These are phyloP conservation scores for Myiagra hebetior DNA, from an alignment of 2,113 vertebrate species.

Conservation along the genomic window DNA sequence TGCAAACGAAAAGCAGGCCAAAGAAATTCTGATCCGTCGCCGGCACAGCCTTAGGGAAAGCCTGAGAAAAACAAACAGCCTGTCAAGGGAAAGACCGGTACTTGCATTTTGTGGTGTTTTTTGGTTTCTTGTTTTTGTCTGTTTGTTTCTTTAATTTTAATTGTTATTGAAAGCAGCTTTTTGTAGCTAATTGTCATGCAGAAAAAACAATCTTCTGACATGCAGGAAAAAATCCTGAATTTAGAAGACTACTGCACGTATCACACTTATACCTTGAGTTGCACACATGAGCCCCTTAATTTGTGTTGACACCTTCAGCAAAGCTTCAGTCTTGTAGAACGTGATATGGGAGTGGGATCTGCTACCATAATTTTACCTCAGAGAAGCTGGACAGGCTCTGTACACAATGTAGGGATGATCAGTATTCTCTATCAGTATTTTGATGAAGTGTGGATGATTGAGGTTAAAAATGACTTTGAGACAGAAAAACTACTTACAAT, in stretches of 20 bases:
- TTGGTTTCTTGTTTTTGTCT: not conserved
- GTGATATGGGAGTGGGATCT: not conserved
- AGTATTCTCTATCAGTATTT: not conserved
- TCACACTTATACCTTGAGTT: not conserved
- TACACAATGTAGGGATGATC: not conserved
- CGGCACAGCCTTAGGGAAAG: conserved; percentile 87
- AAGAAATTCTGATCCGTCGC: conserved; percentile 92
- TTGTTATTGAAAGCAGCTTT: not conserved
- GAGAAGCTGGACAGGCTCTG: not conserved
- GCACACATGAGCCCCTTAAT: not conserved
- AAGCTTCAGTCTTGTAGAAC: not conserved
- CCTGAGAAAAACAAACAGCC: conserved; percentile 79
- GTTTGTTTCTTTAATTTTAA: not conserved
- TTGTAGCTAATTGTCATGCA: not conserved
- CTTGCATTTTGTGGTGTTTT: not conserved
- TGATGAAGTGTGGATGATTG: not conserved
- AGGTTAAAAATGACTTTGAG: not conserved
- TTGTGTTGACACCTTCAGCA: not conserved
- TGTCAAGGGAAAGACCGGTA: conserved; percentile 77
- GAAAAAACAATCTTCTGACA: not conserved
- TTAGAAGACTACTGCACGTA: not conserved
- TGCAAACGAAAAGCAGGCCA: conserved; percentile 79
- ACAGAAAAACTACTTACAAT: not conserved
- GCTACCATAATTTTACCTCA: not conserved
- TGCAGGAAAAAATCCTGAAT: not conserved